A percentile compares a stretch with the other conserved stretches of the same genome.
Evolutionary conservation across 1,140 invertebrate species (phyloP).

Genomic region (Pogonomyrmex californicus): DNA sequence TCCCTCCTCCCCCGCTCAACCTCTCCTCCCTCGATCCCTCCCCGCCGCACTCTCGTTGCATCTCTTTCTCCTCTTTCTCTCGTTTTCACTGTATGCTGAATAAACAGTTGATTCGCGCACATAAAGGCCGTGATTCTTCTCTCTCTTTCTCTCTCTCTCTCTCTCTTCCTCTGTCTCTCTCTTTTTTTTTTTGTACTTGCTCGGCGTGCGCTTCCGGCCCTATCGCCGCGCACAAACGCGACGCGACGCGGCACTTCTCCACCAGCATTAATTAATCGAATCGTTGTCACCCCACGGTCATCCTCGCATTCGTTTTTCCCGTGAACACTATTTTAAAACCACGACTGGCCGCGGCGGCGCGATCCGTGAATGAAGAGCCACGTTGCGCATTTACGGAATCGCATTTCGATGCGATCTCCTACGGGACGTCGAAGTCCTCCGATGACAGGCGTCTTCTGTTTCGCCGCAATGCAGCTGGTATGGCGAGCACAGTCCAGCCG

Average conservation of each 20-base stretch:
- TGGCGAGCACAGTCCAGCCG: not conserved
- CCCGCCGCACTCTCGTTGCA: conserved; percentile 7
- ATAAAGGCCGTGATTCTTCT: conserved; percentile 71
- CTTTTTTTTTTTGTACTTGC: not conserved
- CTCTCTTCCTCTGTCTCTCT: no score
- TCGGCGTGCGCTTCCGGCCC: conserved; percentile 22
- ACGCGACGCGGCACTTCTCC: not conserved
- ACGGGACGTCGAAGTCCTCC: conserved; percentile 17
- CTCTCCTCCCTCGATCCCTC: not conserved
- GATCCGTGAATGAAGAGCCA: conserved; percentile 25
- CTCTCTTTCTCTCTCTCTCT: not conserved
- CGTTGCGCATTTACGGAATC: conserved; percentile 49
- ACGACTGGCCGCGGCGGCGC: conserved; percentile 14
- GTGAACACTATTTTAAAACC: conserved; percentile 47
- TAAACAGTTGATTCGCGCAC: conserved; percentile 75
- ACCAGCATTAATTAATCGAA: conserved; percentile 69
- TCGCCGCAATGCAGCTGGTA: conserved; percentile 56
- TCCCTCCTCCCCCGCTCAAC: conserved; percentile 37
- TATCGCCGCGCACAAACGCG: conserved; percentile 1
- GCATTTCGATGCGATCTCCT: conserved; percentile 37
- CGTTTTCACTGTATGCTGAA: conserved; percentile 68
- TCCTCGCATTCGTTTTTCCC: not conserved
- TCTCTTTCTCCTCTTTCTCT: conserved; percentile 54
- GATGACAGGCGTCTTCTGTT: conserved; percentile 57
- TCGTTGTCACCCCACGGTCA: conserved; percentile 55